Conservation (phyloP, 2,888 invertebrate species). For the Caradrina kadenii region DNA sequence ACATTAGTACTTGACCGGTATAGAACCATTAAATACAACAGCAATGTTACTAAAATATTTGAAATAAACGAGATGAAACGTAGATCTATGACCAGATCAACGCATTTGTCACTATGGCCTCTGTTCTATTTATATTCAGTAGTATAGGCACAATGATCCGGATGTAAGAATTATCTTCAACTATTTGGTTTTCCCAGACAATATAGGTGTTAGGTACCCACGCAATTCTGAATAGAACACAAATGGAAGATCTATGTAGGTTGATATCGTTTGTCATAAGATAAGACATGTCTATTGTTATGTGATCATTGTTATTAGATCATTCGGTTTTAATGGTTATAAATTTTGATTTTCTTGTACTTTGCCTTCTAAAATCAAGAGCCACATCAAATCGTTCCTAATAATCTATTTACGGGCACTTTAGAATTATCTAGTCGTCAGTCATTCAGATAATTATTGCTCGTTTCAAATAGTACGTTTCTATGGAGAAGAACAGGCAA, state of each 20-base stretch:
- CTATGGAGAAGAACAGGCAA: too few species aligned
- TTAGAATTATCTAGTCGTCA: too few species aligned
- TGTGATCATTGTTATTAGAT: slow-evolving; percentile 35
- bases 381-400: too few species aligned
- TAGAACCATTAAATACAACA: too few species aligned
- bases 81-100: slow-evolving; percentile 3
- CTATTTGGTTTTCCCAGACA: slow-evolving; percentile 42
- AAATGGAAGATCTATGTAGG: slow-evolving; percentile 55
- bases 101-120: background rate
- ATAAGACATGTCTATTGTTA: slow-evolving; percentile 31
- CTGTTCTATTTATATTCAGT: slow-evolving; percentile 13
- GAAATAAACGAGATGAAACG: background rate
- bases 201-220: slow-evolving; percentile 43
- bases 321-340: slow-evolving; percentile 18
- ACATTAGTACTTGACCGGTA: too few species aligned
- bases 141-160: slow-evolving; percentile 27
- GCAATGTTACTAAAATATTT: slow-evolving; percentile 3
- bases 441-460: too few species aligned
- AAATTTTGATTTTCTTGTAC: slow-evolving; percentile 2
- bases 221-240: slow-evolving; percentile 32
- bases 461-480: too few species aligned
- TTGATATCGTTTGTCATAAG: slow-evolving; percentile 54
- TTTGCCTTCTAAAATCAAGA: background rate
- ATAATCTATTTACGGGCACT: too few species aligned
- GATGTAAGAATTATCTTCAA: slow-evolving; percentile 23